A percentile compares a stretch with the other conserved stretches of the same genome.
Evolutionary conservation across 2,797 vertebrate genomes (phyloP).

Genomic region (Silurus aristotelis): DNA sequence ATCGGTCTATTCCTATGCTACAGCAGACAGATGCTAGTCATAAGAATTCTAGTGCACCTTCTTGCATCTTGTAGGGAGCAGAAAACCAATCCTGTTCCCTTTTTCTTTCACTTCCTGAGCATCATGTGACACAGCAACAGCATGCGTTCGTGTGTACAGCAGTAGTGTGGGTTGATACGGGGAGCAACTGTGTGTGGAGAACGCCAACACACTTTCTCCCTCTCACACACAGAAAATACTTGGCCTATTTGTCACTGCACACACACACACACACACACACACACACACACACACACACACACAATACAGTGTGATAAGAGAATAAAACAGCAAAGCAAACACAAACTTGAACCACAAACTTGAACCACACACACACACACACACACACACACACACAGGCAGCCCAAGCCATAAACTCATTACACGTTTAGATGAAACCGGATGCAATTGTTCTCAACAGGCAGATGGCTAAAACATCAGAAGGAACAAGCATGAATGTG

Average conservation of each 20-base stretch:
- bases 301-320: conserved; percentile 8
- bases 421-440: conserved; percentile 10
- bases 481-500: neutral
- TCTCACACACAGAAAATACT: neutral
- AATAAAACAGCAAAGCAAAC: conserved; percentile 19
- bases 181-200: conserved; percentile 52
- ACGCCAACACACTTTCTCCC: conserved; percentile 50
- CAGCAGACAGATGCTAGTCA: neutral
- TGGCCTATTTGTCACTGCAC: neutral
- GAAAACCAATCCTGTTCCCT: conserved; percentile 16
- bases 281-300: neutral
- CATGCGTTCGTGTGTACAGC: conserved; percentile 53
- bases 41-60: neutral
- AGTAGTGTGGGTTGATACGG: conserved; percentile 53
- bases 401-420: neutral
- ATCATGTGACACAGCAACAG: conserved; percentile 61
- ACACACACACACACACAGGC: neutral
- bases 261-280: neutral
- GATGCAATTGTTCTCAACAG: conserved; percentile 10
- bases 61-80: neutral
- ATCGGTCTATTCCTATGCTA: neutral
- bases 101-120: conserved; percentile 42
- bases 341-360: conserved; percentile 25
- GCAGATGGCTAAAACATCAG: conserved; percentile 6
- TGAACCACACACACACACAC: neutral